Evolutionary conservation across 2,888 invertebrate species (phyloP), one percentile per base, ranked within the genome.

Genomic region (Volucella zonaria): DNA sequence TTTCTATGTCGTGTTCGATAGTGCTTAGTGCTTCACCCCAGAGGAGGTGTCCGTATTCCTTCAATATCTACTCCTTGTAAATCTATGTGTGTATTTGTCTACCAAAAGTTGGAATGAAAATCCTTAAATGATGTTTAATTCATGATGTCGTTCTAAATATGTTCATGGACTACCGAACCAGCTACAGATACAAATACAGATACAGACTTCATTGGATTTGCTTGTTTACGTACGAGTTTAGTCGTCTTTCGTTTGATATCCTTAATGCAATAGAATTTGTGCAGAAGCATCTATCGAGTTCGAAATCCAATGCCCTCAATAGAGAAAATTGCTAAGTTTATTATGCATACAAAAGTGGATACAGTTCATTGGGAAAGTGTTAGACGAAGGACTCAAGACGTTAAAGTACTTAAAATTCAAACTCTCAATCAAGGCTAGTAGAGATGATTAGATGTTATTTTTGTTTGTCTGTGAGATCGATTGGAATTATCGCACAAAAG

Each of bases 81-180:
- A 23, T 23, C 18, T 73, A 6, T 42, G 62, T 85, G 49, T 76
- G 61, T 58, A 23, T 45, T 45, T 43, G 18, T 62, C 15, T 54
- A 47, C 38, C 23, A n/a, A 68, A 54, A 31, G 70, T 54, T 64
- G 58, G 62, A 83, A 79, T 83, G 79, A 79, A 31, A 76, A 85
- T 85, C 76, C 85, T 76, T 76, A 85, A 85, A 80, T 80, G 85
- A 85, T 85, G 85, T 85, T 85, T 85, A 85, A 85, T 85, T 80
- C 85, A 85, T 85, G 85, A 85, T 85, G 81, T 81, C 66, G 71
- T 62, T 49, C 61, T 64, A 77, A 81, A 81, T 85, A 73, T 73
- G 76, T 52, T 45, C 68, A 76, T 85, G 61, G 58, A 70, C 42
- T 74, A 6, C 31, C 6, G 6, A 31, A 6, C 4, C 31, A 31